These are phyloP conservation scores for Pegoplata infirma DNA, from an alignment of 2,888 invertebrate species.

Conservation along the genomic window DNA sequence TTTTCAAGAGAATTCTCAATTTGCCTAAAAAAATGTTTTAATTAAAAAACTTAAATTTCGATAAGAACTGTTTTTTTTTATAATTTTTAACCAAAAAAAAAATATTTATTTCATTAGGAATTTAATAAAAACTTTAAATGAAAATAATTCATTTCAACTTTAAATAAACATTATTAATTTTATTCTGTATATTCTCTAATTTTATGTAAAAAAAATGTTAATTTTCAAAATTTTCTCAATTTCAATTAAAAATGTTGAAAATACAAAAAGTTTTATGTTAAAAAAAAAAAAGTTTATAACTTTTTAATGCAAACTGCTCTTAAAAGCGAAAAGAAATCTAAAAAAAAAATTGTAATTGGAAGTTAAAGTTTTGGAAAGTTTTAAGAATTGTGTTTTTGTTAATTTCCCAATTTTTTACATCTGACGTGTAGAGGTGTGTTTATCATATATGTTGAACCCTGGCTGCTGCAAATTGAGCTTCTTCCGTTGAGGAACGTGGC, in stretches of 20 bases:
- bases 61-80: too few species aligned
- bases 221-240: background rate
- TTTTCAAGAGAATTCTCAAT: too few species aligned
- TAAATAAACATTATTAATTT: too few species aligned
- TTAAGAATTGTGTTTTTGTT: background rate
- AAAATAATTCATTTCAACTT: too few species aligned
- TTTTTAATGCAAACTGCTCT: slow-evolving; percentile 36
- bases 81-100: too few species aligned
- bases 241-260: background rate
- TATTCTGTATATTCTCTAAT: too few species aligned
- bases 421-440: slow-evolving; percentile 13
- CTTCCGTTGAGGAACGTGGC: slow-evolving; percentile 61
- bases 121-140: too few species aligned
- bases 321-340: background rate
- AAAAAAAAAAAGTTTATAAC: slow-evolving; percentile 48
- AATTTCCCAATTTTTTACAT: background rate
- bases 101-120: too few species aligned
- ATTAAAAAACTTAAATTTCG: too few species aligned
- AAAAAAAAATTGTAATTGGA: background rate
- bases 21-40: too few species aligned
- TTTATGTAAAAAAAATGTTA: too few species aligned
- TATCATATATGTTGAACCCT: slow-evolving; percentile 69
- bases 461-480: slow-evolving; percentile 24
- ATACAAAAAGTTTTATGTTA: too few species aligned
- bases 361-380: background rate